Base-by-base conservation (phyloP, 2,113 vertebrate species). In the Calyptomena viridis region DNA sequence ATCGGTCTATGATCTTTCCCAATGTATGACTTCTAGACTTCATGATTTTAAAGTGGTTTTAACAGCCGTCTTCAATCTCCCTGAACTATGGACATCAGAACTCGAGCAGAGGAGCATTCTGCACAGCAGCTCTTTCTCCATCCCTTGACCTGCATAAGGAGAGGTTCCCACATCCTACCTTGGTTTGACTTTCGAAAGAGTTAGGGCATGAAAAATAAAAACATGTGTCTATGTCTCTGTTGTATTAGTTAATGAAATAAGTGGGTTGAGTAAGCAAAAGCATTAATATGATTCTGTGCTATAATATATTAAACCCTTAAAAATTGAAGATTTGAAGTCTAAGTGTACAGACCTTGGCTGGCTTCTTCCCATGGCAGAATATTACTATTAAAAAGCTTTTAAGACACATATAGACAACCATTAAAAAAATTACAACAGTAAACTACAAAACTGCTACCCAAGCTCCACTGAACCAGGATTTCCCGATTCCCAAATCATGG, bases 171-270 rank as follows among this genome's bases (percentile, higher is more conserved):
- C n/a, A n/a, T n/a, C n/a, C n/a, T n/a, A n/a, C n/a, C n/a, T n/a
- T n/a, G n/a, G n/a, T n/a, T n/a, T n/a, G n/a, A n/a, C n/a, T n/a
- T n/a, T n/a, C n/a, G n/a, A n/a, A n/a, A n/a, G n/a, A n/a, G n/a
- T n/a, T 66, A 77, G 46, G 59, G 76, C 87, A 93, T 15, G 22
- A 49, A 53, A 93, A 94, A 93, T 50, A 85, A 90, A 95, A 95
- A n/a, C n/a, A n/a, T n/a, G 35, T 83, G 63, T 85, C 78, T 87
- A 12, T 53, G 83, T 63, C 82, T 94, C 86, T n/a, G 68, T 47
- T 86, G 37, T 77, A 84, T 87, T 90, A 92, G 50, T 84, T 92
- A 86, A 94, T 94, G 39, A 72, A 87, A 78, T 96, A 89, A 95
- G 69, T 71, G 86, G 88, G 30, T 64, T 84, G 86, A 87, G 89